Percentiles rank a stretch among this genome's conserved stretches.
These are phyloP conservation scores for Cepphus grylle DNA, from an alignment of 2,113 vertebrate genomes.

Conservation along the genomic window DNA sequence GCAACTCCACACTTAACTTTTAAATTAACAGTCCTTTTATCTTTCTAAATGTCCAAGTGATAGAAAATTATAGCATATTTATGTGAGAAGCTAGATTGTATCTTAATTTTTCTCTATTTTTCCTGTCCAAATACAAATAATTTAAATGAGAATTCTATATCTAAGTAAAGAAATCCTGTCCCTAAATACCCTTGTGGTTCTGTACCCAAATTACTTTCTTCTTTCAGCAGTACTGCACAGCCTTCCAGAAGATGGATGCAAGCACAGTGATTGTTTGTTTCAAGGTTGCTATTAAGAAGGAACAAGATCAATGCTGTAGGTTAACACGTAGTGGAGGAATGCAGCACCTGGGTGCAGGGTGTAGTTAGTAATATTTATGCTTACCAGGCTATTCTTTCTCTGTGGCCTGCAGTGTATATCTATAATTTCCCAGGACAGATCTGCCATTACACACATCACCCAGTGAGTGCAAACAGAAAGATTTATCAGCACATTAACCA, in stretches of 20 bases:
- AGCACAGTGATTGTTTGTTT: not conserved
- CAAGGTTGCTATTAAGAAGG: conserved; percentile 14
- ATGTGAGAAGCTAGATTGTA: not conserved
- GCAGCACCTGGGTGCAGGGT: not conserved
- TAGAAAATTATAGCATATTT: not conserved
- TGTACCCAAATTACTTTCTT: not conserved
- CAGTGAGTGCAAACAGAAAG: not conserved
- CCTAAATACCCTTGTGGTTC: not conserved
- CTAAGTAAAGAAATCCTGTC: not conserved
- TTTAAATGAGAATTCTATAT: not conserved
- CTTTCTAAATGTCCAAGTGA: not conserved
- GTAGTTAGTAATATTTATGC: not conserved
- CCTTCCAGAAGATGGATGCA: not conserved
- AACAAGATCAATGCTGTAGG: not conserved
- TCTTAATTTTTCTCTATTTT: not conserved
- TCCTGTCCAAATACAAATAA: not conserved
- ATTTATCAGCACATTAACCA: not conserved
- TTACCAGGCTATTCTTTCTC: not conserved
- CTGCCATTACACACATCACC: not conserved
- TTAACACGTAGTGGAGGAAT: not conserved
- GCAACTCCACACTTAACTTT: not conserved
- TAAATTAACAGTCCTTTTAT: not conserved
- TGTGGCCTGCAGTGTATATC: not conserved
- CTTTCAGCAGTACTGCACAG: not conserved
- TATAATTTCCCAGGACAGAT: conserved; percentile 1